phyloP scores from a whole-genome alignment of 2,797 vertebrate species.

The Catharus ustulatus region DNA sequence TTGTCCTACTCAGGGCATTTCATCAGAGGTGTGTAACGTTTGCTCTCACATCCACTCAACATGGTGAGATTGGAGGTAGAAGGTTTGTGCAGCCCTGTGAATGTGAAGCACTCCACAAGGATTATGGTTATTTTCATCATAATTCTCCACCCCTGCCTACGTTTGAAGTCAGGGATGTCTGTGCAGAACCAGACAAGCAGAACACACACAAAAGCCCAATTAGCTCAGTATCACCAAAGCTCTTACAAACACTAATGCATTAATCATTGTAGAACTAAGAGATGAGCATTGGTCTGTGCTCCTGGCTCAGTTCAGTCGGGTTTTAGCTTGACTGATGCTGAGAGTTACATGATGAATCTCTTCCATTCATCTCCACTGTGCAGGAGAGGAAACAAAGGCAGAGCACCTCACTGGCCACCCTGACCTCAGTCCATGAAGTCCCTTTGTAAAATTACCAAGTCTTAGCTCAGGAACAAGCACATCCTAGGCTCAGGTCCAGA shows the following conservation, averaged over 20 bases:
- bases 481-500: neutral
- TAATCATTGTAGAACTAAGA: constrained; percentile 41
- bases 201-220: constrained; percentile 53
- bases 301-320: neutral
- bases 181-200: constrained; percentile 52
- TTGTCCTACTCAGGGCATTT: neutral
- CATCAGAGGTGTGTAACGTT: neutral
- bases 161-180: constrained; percentile 46
- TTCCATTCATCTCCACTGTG: neutral
- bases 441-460: neutral
- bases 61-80: neutral
- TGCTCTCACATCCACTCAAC: neutral
- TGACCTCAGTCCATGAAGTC: neutral
- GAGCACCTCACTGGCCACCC: neutral
- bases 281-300: neutral
- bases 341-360: neutral
- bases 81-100: neutral
- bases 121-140: constrained; percentile 39
- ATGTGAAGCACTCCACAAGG: neutral
- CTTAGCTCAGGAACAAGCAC: neutral
- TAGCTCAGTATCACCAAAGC: constrained; percentile 45
- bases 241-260: constrained; percentile 54
- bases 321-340: neutral
- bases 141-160: neutral
- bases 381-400: neutral